A percentile compares a stretch with the other conserved stretches of the same genome.
Evolutionary conservation across 2,888 invertebrate species (phyloP).

Genomic region (Aphrophora alni): DNA sequence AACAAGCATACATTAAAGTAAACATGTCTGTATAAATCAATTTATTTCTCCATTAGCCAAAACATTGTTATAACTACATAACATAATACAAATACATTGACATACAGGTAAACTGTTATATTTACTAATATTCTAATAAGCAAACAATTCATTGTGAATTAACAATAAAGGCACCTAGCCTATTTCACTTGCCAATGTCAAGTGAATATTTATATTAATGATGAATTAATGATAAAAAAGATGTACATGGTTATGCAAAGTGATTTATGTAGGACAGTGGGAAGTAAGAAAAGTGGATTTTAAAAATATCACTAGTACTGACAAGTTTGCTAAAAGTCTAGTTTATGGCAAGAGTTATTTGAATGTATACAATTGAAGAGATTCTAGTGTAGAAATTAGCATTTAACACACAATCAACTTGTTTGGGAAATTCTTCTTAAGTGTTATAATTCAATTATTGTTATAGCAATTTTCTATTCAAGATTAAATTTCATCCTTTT

Average conservation of each 20-base stretch:
- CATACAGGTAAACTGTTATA: neutral
- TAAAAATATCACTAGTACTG: neutral
- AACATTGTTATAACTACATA: slow-evolving; percentile 5
- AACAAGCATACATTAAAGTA: too few species aligned
- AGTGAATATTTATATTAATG: neutral
- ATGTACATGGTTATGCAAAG: neutral
- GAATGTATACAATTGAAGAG: too few species aligned
- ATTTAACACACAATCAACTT: too few species aligned
- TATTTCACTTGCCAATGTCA: neutral
- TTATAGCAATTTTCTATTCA: too few species aligned
- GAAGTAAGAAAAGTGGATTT: neutral
- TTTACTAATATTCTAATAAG: neutral
- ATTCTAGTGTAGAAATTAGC: too few species aligned
- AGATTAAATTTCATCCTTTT: too few species aligned
- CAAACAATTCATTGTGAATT: slow-evolving; percentile 5
- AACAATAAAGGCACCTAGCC: slow-evolving; percentile 9
- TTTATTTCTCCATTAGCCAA: neutral
- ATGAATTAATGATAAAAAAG: neutral
- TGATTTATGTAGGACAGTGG: neutral
- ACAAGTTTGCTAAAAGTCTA: neutral
- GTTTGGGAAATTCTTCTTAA: too few species aligned
- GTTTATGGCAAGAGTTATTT: neutral
- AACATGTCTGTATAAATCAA: neutral
- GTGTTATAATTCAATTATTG: too few species aligned
- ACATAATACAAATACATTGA: slow-evolving; percentile 2